A percentile compares a stretch with the other conserved stretches of the same genome.
phyloP scores from a whole-genome alignment of 2,113 vertebrate species.

The Choloepus hoffmanni region DNA sequence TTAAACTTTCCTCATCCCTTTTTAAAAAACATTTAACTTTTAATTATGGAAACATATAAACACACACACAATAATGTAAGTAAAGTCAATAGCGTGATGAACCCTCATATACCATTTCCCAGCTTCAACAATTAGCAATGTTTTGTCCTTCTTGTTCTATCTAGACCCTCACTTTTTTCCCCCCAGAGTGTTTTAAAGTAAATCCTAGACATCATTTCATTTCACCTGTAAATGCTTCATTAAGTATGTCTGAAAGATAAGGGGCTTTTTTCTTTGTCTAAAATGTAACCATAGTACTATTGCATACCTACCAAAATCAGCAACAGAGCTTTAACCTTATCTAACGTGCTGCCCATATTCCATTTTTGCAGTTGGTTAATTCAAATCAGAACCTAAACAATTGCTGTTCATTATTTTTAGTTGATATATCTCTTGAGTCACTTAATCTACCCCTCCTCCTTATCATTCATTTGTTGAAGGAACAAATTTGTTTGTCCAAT shows the following conservation, averaged over 20 bases:
- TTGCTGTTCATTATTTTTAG: not conserved
- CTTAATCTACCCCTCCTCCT: not conserved
- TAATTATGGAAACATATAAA: not conserved
- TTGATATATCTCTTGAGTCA: not conserved
- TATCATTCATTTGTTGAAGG: not conserved
- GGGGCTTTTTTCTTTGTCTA: not conserved
- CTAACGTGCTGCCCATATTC: not conserved
- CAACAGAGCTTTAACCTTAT: not conserved
- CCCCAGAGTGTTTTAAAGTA: not conserved
- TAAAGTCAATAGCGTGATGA: not conserved
- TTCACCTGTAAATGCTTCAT: slow-evolving; percentile 22
- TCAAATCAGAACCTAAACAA: not conserved
- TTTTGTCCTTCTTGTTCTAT: not conserved
- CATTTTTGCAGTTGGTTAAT: not conserved
- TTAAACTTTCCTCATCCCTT: not conserved
- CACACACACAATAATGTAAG: not conserved
- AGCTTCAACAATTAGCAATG: not conserved
- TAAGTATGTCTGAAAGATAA: not conserved
- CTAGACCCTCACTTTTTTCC: not conserved
- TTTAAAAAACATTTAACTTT: not conserved
- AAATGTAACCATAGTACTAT: not conserved
- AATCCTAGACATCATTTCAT: not conserved
- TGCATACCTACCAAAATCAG: not conserved
- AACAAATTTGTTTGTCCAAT: not conserved
- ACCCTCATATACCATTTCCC: too few species aligned